Percentiles rank a stretch among this genome's conserved stretches.
Evolutionary conservation across 2,888 invertebrate genomes (phyloP).

Genomic region (Rhingia campestris): DNA sequence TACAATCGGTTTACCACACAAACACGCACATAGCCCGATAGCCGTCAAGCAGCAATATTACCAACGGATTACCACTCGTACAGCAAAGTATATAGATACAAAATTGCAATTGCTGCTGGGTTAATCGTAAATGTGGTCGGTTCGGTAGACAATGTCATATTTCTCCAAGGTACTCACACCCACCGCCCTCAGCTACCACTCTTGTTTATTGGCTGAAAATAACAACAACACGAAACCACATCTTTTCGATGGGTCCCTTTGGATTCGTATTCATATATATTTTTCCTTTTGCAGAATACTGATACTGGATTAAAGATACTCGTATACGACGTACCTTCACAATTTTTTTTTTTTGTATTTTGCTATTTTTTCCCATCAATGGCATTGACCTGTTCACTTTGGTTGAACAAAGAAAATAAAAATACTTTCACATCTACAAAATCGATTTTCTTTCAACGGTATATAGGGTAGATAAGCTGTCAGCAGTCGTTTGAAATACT

Average conservation of each 20-base stretch:
- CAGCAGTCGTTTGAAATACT: not conserved
- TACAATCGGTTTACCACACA: constrained; percentile 41
- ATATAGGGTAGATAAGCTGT: constrained; percentile 9
- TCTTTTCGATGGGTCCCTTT: constrained; percentile 4
- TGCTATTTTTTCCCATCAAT: constrained; percentile 11
- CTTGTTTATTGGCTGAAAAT: constrained; percentile 1
- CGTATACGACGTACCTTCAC: not conserved
- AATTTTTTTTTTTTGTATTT: too few relatives aligned
- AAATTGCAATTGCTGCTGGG: not conserved
- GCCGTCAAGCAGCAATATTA: not conserved
- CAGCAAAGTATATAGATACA: not conserved
- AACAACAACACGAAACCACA: not conserved
- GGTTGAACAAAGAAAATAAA: constrained; percentile 28
- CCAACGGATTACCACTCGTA: too few relatives aligned
- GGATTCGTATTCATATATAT: not conserved
- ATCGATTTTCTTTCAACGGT: constrained; percentile 19
- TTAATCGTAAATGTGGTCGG: not conserved
- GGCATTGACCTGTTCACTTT: constrained; percentile 50
- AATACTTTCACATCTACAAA: constrained; percentile 7
- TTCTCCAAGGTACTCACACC: constrained; percentile 1
- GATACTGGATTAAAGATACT: constrained; percentile 10
- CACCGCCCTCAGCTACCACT: not conserved
- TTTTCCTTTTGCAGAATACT: not conserved
- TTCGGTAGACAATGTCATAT: constrained; percentile 4
- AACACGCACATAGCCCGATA: constrained; percentile 1